Base-by-base conservation (phyloP, 2,888 invertebrate genomes). In the Nasonia oneida region DNA sequence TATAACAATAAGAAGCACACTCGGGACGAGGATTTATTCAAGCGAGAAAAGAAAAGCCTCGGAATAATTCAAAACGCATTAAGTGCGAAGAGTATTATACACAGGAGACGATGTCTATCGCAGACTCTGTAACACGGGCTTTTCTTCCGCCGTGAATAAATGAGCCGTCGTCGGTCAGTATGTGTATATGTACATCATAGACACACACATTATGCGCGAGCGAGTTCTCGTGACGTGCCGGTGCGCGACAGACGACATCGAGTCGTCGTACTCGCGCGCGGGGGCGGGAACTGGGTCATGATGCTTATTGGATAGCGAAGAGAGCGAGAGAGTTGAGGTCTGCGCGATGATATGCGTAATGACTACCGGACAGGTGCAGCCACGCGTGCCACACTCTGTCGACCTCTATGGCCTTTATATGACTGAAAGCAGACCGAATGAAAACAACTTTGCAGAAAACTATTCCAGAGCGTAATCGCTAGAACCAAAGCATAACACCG, bases 291-390 rank as follows among this genome's bases (percentile, higher is more conserved):
- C 85, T 88, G 83, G 88, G 88, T 88, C 88, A 88, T 84, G 85
- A 88, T 87, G 87, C 86, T 87, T 81, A 88, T 87, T 87, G 87
- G 87, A 88, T 84, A 81, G 81, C 76, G 79, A 47, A 83, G 83
- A 18, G n/a, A 57, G 57, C n/a, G 57, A 18, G 57, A 50, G 50
- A 50, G 50, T 15, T n/a, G 57, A 57, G 57, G n/a, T 57, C 57
- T 57, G 18, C 81, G 82, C 81, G 82, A 83, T 64, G 64, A 29
- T 33, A 64, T 23, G 64, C 64, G 64, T 29, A 64, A 64, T 29
- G 10, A 64, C 64, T 29, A 23, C 29, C 29, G 29, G 64, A 23
- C 64, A 29, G 64, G 29, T 29, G 64, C 29, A 29, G 64, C 64
- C 57, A 57, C 57, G 57, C 57, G 57, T 18, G 57, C 18, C n/a